phyloP scores from a whole-genome alignment of 2,888 invertebrate species.

The Leistus spinibarbis region DNA sequence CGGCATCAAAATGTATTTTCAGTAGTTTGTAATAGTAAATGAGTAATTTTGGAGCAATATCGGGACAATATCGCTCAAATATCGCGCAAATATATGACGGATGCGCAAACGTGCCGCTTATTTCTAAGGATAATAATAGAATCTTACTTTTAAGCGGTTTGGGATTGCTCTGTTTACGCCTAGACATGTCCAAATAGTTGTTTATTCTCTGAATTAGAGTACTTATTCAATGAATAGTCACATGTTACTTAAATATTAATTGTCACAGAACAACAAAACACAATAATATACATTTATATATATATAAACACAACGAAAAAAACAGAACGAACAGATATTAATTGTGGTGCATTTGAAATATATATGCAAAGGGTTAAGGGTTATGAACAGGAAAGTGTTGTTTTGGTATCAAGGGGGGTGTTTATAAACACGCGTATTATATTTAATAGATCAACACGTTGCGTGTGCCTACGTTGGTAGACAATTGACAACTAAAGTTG shows the following conservation, averaged over 20 bases:
- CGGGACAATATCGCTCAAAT: too few relatives aligned
- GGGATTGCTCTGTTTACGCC: constrained; percentile 94
- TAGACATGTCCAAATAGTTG: constrained; percentile 70
- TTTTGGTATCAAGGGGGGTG: background rate
- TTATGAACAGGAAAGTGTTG: background rate
- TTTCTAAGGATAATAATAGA: constrained; percentile 33
- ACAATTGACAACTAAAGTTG: background rate
- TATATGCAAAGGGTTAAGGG: background rate
- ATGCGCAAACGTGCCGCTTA: background rate
- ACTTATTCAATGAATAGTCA: constrained; percentile 12
- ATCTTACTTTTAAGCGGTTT: constrained; percentile 94
- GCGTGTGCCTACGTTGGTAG: background rate
- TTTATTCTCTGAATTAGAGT: background rate
- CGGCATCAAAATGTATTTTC: too few relatives aligned
- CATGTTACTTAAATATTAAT: constrained; percentile 18
- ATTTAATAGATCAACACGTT: background rate
- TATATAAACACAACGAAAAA: constrained; percentile 21
- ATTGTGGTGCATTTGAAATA: too few relatives aligned
- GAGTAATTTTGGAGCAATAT: too few relatives aligned
- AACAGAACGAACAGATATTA: background rate
- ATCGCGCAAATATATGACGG: background rate
- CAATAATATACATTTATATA: background rate
- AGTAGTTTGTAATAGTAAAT: too few relatives aligned
- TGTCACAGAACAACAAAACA: constrained; percentile 3
- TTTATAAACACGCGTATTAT: background rate